A percentile compares a stretch with the other conserved stretches of the same genome.
These are phyloP conservation scores for Drosophila navojoa DNA, from an alignment of 1,140 invertebrate species.

Conservation along the genomic window DNA sequence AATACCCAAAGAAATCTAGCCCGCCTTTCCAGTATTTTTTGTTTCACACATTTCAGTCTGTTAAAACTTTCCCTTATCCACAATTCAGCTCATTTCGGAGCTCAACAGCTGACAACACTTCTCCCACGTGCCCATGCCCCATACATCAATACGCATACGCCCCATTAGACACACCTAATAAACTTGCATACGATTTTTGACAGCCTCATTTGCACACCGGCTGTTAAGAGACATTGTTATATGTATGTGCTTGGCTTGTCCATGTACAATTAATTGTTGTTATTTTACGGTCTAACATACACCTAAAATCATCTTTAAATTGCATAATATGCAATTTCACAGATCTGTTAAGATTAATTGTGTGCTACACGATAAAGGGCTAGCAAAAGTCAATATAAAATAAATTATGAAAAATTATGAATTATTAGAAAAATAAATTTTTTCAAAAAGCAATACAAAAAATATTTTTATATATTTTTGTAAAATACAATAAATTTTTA, in stretches of 20 bases:
- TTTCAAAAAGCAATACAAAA: no score
- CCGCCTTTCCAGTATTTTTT: no score
- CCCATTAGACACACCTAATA: conserved; percentile 42
- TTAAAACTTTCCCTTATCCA: no score
- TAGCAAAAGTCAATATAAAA: not conserved
- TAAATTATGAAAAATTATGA: not conserved
- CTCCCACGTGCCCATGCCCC: not conserved
- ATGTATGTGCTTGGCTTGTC: not conserved
- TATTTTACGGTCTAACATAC: not conserved
- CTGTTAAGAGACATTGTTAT: conserved; percentile 4
- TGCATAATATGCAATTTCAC: not conserved
- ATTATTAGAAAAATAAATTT: not conserved
- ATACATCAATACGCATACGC: conserved; percentile 26
- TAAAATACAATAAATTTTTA: no score
- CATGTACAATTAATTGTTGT: not conserved
- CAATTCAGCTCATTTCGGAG: no score
- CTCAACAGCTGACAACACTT: no score
- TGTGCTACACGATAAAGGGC: not conserved
- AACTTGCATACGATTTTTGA: conserved; percentile 12
- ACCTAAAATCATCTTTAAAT: not conserved
- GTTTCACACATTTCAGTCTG: no score
- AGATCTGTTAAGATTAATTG: not conserved
- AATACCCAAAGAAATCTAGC: no score
- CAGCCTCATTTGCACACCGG: not conserved
- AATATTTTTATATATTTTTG: no score